Percentiles rank a stretch among this genome's conserved stretches.
Evolutionary conservation across 2,797 vertebrate genomes (phyloP).

Genomic region (Anguilla anguilla): DNA sequence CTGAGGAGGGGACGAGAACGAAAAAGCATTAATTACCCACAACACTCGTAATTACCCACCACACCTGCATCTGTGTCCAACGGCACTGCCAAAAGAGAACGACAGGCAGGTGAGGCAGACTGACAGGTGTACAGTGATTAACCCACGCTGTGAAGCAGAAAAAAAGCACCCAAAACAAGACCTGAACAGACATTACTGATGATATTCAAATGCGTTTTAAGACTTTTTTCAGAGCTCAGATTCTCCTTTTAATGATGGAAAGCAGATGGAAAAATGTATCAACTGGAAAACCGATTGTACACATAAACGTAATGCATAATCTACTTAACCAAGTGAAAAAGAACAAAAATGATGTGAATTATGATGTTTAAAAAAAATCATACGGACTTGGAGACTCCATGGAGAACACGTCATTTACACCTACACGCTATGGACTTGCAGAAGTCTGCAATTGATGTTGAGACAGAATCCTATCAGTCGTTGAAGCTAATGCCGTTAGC

Average conservation of each 20-base stretch:
- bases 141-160: neutral
- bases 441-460: neutral
- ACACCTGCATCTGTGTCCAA: neutral
- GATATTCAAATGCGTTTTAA: neutral
- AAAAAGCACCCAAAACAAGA: neutral
- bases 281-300: too few relatives aligned
- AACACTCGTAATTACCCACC: too few relatives aligned
- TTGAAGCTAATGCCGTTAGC: neutral
- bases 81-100: neutral
- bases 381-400: too few relatives aligned
- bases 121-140: neutral
- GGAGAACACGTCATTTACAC: too few relatives aligned
- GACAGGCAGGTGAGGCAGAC: neutral
- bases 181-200: neutral
- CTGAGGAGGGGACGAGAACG: constrained; percentile 58
- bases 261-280: too few relatives aligned
- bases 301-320: too few relatives aligned
- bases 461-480: neutral
- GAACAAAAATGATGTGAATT: neutral
- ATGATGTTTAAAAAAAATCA: too few relatives aligned
- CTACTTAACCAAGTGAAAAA: neutral
- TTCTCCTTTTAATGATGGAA: neutral
- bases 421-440: neutral
- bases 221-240: neutral
- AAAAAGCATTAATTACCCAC: too few relatives aligned